Evolutionary conservation across 2,113 vertebrate species (phyloP), one percentile per base, ranked within the genome.

Genomic region (Hoplias malabaricus): DNA sequence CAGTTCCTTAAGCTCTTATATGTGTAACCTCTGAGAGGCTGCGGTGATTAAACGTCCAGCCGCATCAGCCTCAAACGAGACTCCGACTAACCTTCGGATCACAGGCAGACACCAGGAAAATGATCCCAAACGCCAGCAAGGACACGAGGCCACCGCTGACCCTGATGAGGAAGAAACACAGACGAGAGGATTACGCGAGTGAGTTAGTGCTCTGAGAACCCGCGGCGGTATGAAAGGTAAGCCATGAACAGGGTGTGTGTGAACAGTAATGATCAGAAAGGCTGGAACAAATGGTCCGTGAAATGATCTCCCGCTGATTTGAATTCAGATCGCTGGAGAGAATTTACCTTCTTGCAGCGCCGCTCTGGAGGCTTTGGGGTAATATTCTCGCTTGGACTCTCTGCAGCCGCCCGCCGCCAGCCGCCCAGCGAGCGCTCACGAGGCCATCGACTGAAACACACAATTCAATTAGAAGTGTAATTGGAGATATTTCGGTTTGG

Each of bases 31-130:
- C 29, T 61, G 38, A 19, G 14, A 34, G 16, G 14, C 29, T 27
- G 25, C 33, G 14, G 54, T 27, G 1, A 50, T 27, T 34, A 62
- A 75, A 69, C 50, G 12, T 29, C 12, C 48, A 75, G 11, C 16
- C 5, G 2, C 2, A 63, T 36, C 53, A 54, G 8, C 7, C 19
- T 73, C 11, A 59, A 23, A 69, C 48, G 8, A 57, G 23, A n/a
- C n/a, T n/a, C n/a, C n/a, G 31, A 75, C 80, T 80, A 77, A 92
- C 91, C 88, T 86, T 88, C 36, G 91, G 89, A 83, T 92, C 90
- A 76, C 86, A 90, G 56, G 84, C 53, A 0, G 92, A 88, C 67
- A 91, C 87, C 4, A 87, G 74, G 59, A 90, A 93, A 81, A 92
- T 91, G 67, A 89, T 57, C 16, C 57, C 36, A 23, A 92, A 93